Evolutionary conservation across 2,888 invertebrate species (phyloP), one percentile per base, ranked within the genome.

Genomic region (Nebria salina): DNA sequence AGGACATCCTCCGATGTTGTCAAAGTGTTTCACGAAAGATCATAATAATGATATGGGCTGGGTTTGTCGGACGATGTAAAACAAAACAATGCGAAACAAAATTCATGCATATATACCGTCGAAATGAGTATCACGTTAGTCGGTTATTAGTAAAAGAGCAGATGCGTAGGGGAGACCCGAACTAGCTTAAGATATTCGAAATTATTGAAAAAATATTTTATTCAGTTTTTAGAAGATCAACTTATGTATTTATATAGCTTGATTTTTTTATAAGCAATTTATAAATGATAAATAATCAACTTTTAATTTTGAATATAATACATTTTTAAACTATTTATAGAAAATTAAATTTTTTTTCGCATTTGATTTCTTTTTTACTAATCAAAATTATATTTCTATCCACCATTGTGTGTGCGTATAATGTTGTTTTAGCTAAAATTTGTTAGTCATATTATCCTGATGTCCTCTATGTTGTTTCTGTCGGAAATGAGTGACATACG

Each of bases 401-500:
- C 34, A 4, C 34, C 5, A 5, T 4, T 1, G 34, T 34, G 5
- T 34, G 5, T 34, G 34, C 34, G 5, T 1, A 34, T 34, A 1
- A 34, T 4, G 34, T 34, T 34, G 34, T 34, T 4, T 34, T 34
- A 34, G 34, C 34, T 34, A 34, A 34, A 34, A 34, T 4, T 0
- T 34, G 34, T 34, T 54, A 54, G 4, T 54, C 2, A 11, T 54
- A 54, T 54, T 13, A 54, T 54, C 26, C 20, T 9, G 68, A 6
- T 26, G 11, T 26, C 9, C 68, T 13, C 26, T 13, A 25, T 15
- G 74, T 80, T 75, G 70, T 66, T 64, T 80, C 80, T 86, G 88
- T 89, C 88, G 89, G 89, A 89, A 89, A 89, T 89, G 89, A 89
- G 87, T 89, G 89, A 89, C 89, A 89, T 88, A 89, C 88, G 89